Base-by-base conservation (phyloP, 2,113 vertebrate species). In the Aviceda subcristata region DNA sequence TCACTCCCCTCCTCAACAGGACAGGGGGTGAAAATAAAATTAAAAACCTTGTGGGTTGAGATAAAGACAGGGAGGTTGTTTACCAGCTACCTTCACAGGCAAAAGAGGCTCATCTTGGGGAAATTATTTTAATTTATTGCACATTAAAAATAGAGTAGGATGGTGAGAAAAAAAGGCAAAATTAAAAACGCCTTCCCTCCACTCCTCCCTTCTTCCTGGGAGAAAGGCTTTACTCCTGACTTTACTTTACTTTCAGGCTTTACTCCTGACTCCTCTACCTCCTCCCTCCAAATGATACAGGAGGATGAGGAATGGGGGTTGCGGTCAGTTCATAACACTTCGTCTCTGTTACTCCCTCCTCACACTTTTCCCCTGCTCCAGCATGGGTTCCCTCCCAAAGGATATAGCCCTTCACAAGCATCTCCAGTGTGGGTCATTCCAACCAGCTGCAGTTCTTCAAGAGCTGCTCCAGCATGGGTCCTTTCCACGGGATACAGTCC, bases 221-320 rank as follows among this genome's bases (percentile, higher is more conserved):
- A n/a, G n/a, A 21, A 57, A 14, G 68, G 7, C 21, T 63, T 66
- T 26, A 34, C 10, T 53, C 15, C 50, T 73, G 39, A 36, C 7
- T 68, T n/a, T n/a, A n/a, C n/a, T n/a, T n/a, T n/a, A n/a, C n/a
- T n/a, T n/a, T 21, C 57, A 14, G 68, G 7, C 21, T 63, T 66
- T 26, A 34, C 10, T 53, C 15, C 50, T 73, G 39, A 36, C 7
- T 68, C 11, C 17, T 59, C 11, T 45, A 34, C 32, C 38, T 82
- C 12, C 29, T 86, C 7, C 29, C 2, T 6, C 6, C 3, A 46
- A 45, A 20, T 1, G 1, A 10, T 46, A 6, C 21, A 48, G 10
- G 10, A 8, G 3, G 2, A 39, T 5, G 9, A 6, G 9, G 21
- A 92, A 66, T 4, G 11, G 9, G 3, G 4, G 1, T 64, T 57